Percentiles rank a stretch among this genome's conserved stretches.
These are phyloP conservation scores for Amphimallon solstitiale DNA, from an alignment of 2,888 invertebrate genomes.

Conservation along the genomic window DNA sequence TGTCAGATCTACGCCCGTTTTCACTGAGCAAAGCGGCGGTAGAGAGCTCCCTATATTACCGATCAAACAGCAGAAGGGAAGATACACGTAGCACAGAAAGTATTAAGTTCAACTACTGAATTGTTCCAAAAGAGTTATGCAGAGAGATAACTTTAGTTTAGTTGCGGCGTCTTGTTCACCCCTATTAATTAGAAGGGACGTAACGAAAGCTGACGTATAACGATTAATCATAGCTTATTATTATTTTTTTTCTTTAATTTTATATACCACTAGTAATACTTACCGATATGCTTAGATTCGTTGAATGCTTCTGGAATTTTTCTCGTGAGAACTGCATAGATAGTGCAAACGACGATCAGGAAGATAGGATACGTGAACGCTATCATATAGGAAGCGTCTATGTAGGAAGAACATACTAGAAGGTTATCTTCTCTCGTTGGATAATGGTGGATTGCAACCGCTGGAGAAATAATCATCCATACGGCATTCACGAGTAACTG, in stretches of 20 bases:
- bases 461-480: conserved; percentile 93
- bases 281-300: conserved; percentile 96
- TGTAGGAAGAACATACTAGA: conserved; percentile 91
- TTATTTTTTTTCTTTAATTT: neutral
- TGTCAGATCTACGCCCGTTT: too few relatives aligned
- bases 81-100: too few relatives aligned
- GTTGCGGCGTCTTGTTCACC: too few relatives aligned
- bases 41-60: too few relatives aligned
- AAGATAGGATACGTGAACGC: conserved; percentile 94
- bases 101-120: too few relatives aligned
- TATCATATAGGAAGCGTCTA: conserved; percentile 93
- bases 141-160: too few relatives aligned
- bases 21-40: too few relatives aligned
- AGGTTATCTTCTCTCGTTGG: conserved; percentile 93
- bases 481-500: conserved; percentile 88
- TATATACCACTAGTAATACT: conserved; percentile 52
- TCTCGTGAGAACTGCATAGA: conserved; percentile 94
- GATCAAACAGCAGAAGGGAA: too few relatives aligned
- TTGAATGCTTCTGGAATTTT: conserved; percentile 99
- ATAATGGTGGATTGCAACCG: conserved; percentile 89
- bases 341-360: conserved; percentile 90
- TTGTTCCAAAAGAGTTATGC: too few relatives aligned
- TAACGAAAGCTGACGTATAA: too few relatives aligned
- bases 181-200: too few relatives aligned
- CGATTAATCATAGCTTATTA: too few relatives aligned